Evolutionary conservation across 37 sponge, comb jelly and placozoan genomes (phyloP).

Genomic region (Corticium candelabrum): DNA sequence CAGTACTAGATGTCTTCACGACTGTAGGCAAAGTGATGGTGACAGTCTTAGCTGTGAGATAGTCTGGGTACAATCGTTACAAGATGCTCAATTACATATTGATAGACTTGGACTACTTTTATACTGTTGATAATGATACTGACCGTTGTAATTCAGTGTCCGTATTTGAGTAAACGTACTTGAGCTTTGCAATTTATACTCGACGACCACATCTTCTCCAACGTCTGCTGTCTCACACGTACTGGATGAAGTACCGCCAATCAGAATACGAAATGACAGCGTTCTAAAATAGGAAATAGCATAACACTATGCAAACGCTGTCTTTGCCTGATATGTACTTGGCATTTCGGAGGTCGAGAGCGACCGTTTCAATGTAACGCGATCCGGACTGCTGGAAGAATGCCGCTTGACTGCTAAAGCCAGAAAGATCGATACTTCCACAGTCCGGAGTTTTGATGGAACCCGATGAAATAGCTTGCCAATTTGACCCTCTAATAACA

Average conservation of each 20-base stretch:
- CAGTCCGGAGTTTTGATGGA: too few relatives aligned
- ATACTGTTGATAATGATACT: too few relatives aligned
- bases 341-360: not conserved
- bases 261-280: not conserved
- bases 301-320: not conserved
- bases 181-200: not conserved
- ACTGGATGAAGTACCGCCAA: not conserved
- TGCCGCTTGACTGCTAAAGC: too few relatives aligned
- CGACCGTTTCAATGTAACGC: not conserved
- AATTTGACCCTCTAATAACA: too few relatives aligned
- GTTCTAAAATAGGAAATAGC: not conserved
- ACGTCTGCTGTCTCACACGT: not conserved
- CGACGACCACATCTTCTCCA: not conserved
- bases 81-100: too few relatives aligned
- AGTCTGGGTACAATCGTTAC: too few relatives aligned
- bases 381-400: not conserved
- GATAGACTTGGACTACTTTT: too few relatives aligned
- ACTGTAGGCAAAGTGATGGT: not conserved
- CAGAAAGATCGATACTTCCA: too few relatives aligned
- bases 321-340: not conserved
- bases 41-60: not conserved
- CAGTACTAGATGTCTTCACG: not conserved
- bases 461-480: too few relatives aligned
- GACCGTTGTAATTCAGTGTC: not conserved
- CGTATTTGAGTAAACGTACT: not conserved